Conservation (phyloP, 1,140 invertebrate genomes). For the Tetragonula clypearis region DNA sequence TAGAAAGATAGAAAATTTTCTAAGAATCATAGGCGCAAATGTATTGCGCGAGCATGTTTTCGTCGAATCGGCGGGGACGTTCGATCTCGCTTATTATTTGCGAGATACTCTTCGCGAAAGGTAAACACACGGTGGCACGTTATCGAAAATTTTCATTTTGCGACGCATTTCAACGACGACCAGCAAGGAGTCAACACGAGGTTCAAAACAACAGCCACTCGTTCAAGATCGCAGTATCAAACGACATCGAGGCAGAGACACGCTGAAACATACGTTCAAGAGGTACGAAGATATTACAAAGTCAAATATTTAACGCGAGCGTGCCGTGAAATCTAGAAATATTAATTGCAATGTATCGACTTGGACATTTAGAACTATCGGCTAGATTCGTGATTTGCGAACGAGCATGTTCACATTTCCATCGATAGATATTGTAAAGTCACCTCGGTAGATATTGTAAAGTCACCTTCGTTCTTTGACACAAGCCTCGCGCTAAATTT, state of each 20-base stretch:
- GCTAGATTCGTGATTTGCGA: no score
- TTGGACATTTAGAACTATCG: no score
- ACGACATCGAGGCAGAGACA: background rate
- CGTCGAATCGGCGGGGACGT: slow-evolving; percentile 5
- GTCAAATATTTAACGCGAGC: no score
- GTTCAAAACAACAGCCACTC: background rate
- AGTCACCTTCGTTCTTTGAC: background rate
- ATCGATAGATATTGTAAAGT: no score
- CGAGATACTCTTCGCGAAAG: slow-evolving; percentile 48
- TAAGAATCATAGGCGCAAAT: background rate
- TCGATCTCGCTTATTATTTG: slow-evolving; percentile 45
- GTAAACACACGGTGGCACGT: slow-evolving; percentile 29
- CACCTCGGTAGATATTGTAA: no score
- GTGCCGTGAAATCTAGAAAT: no score
- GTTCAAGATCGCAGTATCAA: background rate
- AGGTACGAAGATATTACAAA: no score
- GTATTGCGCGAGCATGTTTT: background rate
- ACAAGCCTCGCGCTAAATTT: background rate
- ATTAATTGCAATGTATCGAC: no score
- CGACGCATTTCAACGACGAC: slow-evolving; percentile 12
- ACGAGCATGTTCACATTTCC: no score
- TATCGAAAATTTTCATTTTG: slow-evolving; percentile 44
- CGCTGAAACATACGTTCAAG: no score
- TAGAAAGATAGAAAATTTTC: background rate
- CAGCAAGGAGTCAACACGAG: background rate